Evolutionary conservation across 1,140 invertebrate genomes (phyloP), one percentile per base, ranked within the genome.

Genomic region (Chelonus insularis): DNA sequence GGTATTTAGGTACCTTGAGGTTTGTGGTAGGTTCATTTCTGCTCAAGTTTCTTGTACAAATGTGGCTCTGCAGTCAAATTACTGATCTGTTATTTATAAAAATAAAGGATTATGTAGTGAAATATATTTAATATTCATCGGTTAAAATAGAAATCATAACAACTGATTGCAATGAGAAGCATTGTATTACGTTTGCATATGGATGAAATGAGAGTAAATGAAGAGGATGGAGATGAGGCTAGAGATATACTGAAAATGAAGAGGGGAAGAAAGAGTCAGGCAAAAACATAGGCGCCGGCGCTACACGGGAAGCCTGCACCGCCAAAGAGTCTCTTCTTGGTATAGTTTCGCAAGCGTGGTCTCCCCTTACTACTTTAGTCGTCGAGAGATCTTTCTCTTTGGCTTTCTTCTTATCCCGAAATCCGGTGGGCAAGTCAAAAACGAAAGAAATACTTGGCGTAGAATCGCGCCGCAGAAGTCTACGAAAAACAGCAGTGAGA

Each of bases 281-380:
- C 71, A 73, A 72, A 72, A 73, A 68, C 67, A 61, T 63, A 73
- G 72, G 72, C 72, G 72, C 72, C 71, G 70, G 72, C 72, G 72
- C 68, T 73, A 72, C 64, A 63, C 20, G 63, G 51, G 58, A 59
- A 60, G 48, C 66, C 60, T n/a, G n/a, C n/a, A 72, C 71, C 72
- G 69, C 63, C 71, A 74, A 74, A 74, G 71, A 63, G 34, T 55
- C 62, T 55, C 54, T 74, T 73, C 72, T 61, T 62, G 72, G 72
- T 73, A 73, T 73, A 67, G 69, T 63, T 58, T 63, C 56, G 69
- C 66, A 67, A 71, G 66, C 55, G 59, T 63, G 57, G 55, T 34
- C 21, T 50, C 58, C 18, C 34, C 43, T 23, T 12, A 12, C 11
- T 50, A 23, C 23, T 9, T 20, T 50, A 12, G 11, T 50, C 11